Percentiles rank a stretch among this genome's conserved stretches.
These are phyloP conservation scores for Petaurus breviceps DNA, from an alignment of 2,113 vertebrate species.

Conservation along the genomic window DNA sequence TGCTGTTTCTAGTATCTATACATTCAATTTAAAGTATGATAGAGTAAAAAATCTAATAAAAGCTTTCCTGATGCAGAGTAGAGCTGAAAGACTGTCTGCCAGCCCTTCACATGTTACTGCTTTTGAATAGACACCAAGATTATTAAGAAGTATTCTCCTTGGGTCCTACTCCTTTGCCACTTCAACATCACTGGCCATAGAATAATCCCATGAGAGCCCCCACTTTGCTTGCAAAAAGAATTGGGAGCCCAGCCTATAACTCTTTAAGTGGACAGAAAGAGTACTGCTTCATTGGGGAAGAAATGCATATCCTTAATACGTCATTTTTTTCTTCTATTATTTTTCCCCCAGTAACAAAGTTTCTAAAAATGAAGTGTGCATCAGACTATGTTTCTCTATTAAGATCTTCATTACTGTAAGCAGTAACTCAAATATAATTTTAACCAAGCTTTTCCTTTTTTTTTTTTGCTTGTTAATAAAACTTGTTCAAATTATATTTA, in stretches of 20 bases:
- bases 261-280: background rate
- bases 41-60: background rate
- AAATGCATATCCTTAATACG: background rate
- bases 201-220: background rate
- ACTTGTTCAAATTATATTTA: slow-evolving; percentile 28
- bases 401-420: background rate
- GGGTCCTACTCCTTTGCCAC: background rate
- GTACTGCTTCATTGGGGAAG: background rate
- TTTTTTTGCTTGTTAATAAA: background rate
- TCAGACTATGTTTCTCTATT: slow-evolving; percentile 33
- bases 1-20: background rate
- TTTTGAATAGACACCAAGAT: background rate
- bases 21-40: background rate
- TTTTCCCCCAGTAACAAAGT: slow-evolving; percentile 38
- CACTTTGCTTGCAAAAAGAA: background rate
- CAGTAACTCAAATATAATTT: background rate
- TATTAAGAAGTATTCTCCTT: background rate
- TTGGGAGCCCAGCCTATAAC: background rate
- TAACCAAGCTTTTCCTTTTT: background rate
- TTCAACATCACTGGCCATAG: background rate
- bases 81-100: background rate
- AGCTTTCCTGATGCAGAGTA: background rate
- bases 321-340: slow-evolving; percentile 6
- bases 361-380: slow-evolving; percentile 1
- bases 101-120: background rate